Evolutionary conservation across 1,140 invertebrate species (phyloP).

Genomic region (Drosophila dunni): DNA sequence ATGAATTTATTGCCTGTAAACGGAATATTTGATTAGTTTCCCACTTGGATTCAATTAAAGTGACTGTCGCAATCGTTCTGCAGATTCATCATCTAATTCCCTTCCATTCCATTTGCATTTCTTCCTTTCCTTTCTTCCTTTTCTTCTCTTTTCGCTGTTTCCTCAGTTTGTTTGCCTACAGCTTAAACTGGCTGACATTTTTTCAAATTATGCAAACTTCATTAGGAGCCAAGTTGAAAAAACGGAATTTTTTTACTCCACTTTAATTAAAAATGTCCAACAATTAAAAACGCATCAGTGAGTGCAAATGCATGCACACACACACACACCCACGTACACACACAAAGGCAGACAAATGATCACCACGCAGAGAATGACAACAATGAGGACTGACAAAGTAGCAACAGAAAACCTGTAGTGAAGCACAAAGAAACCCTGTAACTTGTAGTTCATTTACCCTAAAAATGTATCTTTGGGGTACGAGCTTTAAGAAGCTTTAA

Average conservation of each 20-base stretch:
- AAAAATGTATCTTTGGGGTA: too few species aligned
- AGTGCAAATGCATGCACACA: slow-evolving; percentile 5
- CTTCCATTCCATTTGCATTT: too few species aligned
- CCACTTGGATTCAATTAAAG: slow-evolving; percentile 67
- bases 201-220: slow-evolving; percentile 71
- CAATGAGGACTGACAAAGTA: neutral
- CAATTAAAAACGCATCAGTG: slow-evolving; percentile 75
- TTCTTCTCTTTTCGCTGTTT: neutral
- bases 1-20: slow-evolving; percentile 58
- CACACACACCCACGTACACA: neutral
- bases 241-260: slow-evolving; percentile 41
- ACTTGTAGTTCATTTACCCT: neutral
- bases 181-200: slow-evolving; percentile 1
- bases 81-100: neutral
- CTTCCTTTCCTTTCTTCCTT: too few species aligned
- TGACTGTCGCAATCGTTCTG: slow-evolving; percentile 40
- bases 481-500: too few species aligned
- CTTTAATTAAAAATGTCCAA: slow-evolving; percentile 68
- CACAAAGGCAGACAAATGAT: slow-evolving; percentile 5
- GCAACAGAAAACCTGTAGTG: neutral
- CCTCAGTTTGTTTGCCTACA: neutral
- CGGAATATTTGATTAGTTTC: slow-evolving; percentile 74
- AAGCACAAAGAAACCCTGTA: neutral
- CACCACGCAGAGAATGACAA: neutral
- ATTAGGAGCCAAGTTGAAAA: slow-evolving; percentile 59